Base-by-base conservation (phyloP, 2,113 vertebrate species). In the Forbesichthys agassizii region DNA sequence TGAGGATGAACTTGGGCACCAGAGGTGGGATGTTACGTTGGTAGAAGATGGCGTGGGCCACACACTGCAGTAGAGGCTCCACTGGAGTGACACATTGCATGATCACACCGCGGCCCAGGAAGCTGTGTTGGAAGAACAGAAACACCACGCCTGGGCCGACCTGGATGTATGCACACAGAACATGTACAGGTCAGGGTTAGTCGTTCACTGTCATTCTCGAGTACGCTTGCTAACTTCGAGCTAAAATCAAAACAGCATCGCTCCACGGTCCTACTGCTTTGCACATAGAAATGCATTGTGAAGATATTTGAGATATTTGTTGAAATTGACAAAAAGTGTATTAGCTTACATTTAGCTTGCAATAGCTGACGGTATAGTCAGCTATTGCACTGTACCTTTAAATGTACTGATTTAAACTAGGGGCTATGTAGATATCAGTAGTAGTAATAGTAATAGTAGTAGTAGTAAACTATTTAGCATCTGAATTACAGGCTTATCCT, bases 61-160 rank as follows among this genome's bases (percentile, higher is more conserved):
- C 94, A 0, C 83, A 90, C 88, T 96, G 95, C 74, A 95, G 75
- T 58, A 95, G 88, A 0, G 94, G 94, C 73, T 96, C 93, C 81
- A 94, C 80, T 0, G 95, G 94, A 1, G 94, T 96, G 75, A 95
- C 91, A 0, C 80, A 91, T 10, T 95, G 94, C 71, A 95, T 66
- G 66, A 95, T 91, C 1, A 95, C 61, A 8, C 94, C 94, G 0
- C 33, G 78, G 8, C 95, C 95, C 74, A 96, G 69, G 75, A 93
- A 92, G 4, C 71, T 48, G 0, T 94, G 93, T 3, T 92, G 52
- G n/a, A 96, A 92, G 14, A 58, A 27, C 63, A 95, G 70, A 52
- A 91, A 94, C 48, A 95, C 94, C 14, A 96, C 8, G 0, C 92
- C 94, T 3, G 94, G 94, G 10, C 94, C 94, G 11, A 95, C 89